Base-by-base conservation (phyloP, 2,113 vertebrate species). In the Oxyura jamaicensis region DNA sequence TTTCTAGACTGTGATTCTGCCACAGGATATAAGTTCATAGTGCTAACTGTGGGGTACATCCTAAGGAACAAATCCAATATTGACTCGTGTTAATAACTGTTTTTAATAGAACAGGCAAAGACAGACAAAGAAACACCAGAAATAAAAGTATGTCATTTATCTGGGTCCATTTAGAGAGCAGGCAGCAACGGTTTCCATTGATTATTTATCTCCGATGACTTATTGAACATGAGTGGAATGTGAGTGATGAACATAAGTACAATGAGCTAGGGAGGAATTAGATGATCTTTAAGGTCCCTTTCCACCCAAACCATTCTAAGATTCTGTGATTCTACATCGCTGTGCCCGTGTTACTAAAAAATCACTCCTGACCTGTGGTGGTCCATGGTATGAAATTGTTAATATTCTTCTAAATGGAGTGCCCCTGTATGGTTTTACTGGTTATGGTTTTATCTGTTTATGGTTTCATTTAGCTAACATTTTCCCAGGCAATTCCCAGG, bases 171-270 rank as follows among this genome's bases (percentile, higher is more conserved):
- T 25, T 59, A 46, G 44, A 89, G 28, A 26, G 48, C 10, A 13
- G 7, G 29, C 15, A 42, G 35, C 80, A 69, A 55, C 62, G 4
- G 0, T 63, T 62, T 46, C 36, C 33, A 16, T n/a, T 46, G 65
- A 44, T 72, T 71, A 44, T 56, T 72, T 72, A 18, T 58, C 50
- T 46, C 28, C 28, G 20, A n/a, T 0, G 3, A 29, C 22, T 20
- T 14, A 15, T 15, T 53, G 50, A 44, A 29, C 42, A 16, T 0
- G 5, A 17, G 28, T 36, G 56, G 71, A 44, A 25, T 35, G 13
- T 0, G 6, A 17, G 28, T n/a, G 56, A 77, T 20, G 56, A 14
- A 50, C 28, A 20, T 6, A 4, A 1, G 5, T 14, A 36, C 21
- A 18, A 13, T 5, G 31, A 36, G 68, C 7, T 7, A 60, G 23